Conservation (phyloP, 2,888 invertebrate species). For the Cheilosia grossa region DNA sequence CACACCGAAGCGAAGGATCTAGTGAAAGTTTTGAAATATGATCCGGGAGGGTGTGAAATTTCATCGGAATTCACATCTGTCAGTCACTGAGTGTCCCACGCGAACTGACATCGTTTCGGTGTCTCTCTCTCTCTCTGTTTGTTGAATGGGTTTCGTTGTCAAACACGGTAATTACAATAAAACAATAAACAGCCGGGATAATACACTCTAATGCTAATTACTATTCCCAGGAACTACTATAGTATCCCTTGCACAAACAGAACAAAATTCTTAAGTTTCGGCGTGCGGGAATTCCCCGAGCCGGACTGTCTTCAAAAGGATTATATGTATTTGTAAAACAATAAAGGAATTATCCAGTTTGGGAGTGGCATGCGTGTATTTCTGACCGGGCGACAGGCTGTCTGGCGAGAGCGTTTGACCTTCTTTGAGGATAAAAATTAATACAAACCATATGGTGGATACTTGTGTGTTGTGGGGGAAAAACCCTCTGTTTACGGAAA, state of each 20-base stretch:
- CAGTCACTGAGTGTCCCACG: conserved; percentile 7
- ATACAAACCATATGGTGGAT: conserved; percentile 60
- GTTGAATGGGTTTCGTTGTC: conserved; percentile 44
- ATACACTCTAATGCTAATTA: conserved; percentile 71
- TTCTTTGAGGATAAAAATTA: conserved; percentile 39
- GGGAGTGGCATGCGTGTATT: conserved; percentile 20
- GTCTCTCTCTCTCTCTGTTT: background rate
- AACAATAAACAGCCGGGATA: conserved; percentile 72
- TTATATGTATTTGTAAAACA: background rate
- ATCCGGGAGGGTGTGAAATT: conserved; percentile 68
- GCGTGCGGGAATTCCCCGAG: conserved; percentile 64
- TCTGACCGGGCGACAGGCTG: conserved; percentile 53
- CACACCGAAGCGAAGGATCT: conserved; percentile 16
- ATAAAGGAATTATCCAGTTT: conserved; percentile 48
- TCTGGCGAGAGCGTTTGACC: conserved; percentile 42
- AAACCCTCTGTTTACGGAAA: conserved; percentile 42
- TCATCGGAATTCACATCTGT: conserved; percentile 62
- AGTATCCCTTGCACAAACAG: background rate
- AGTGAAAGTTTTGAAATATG: conserved; percentile 43
- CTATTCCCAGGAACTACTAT: conserved; percentile 46
- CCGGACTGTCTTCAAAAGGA: background rate
- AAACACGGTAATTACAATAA: conserved; percentile 67
- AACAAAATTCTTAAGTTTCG: conserved; percentile 26
- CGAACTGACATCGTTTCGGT: background rate
- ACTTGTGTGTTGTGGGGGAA: conserved; percentile 40